phyloP scores from a whole-genome alignment of 2,113 vertebrate genomes.

The Mesoclemmys tuberculata region DNA sequence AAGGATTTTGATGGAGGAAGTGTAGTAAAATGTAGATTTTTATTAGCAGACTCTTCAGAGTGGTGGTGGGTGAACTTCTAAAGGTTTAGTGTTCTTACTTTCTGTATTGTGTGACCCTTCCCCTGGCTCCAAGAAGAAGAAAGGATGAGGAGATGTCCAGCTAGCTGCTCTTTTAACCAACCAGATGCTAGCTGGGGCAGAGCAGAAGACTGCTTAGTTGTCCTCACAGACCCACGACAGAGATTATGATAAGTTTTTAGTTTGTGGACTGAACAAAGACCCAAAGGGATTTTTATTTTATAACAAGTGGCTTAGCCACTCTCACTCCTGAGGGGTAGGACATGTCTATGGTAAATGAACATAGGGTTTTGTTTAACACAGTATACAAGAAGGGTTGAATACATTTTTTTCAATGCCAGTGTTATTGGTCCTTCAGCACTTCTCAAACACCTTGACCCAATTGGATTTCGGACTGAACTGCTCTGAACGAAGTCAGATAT shows the following conservation, averaged over 20 bases:
- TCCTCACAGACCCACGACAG: not conserved
- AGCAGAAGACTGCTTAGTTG: not conserved
- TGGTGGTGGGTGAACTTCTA: not conserved
- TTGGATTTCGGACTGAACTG: constrained; percentile 11
- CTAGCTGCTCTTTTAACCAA: not conserved
- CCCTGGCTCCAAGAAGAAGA: not conserved
- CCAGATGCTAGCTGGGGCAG: not conserved
- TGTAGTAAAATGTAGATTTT: not conserved
- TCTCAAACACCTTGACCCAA: not conserved
- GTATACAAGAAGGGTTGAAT: constrained; percentile 2
- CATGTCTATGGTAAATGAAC: constrained; percentile 16
- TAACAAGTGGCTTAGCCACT: not conserved
- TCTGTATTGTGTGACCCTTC: not conserved
- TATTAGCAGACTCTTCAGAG: not conserved
- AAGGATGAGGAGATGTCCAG: not conserved
- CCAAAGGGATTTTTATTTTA: not conserved
- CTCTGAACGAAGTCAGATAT: not conserved
- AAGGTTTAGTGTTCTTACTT: not conserved
- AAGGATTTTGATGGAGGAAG: not conserved
- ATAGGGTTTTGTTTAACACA: not conserved
- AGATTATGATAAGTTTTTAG: not conserved
- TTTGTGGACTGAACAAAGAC: not conserved
- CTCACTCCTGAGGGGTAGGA: constrained; percentile 7
- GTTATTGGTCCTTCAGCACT: not conserved
- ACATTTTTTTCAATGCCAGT: not conserved